Conservation (phyloP, 2,888 invertebrate species). For the Carcina quercana region DNA sequence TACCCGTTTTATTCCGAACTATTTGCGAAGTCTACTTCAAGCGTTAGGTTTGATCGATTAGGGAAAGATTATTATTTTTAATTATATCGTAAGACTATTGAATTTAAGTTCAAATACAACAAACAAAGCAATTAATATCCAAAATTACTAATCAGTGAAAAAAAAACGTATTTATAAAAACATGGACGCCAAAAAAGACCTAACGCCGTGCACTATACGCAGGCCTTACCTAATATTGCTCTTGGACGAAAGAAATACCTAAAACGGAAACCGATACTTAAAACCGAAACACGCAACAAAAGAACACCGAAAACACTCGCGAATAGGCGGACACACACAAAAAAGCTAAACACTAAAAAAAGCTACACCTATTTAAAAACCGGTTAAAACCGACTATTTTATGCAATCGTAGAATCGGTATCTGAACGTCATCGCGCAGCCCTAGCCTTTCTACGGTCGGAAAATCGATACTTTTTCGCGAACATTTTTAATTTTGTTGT, state of each 20-base stretch:
- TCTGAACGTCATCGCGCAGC: slow-evolving; percentile 50
- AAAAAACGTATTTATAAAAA: slow-evolving; percentile 10
- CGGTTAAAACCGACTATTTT: slow-evolving; percentile 40
- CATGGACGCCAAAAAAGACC: slow-evolving; percentile 7
- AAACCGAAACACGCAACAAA: slow-evolving; percentile 41
- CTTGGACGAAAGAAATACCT: slow-evolving; percentile 25
- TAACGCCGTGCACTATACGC: slow-evolving; percentile 19
- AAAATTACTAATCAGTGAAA: slow-evolving; percentile 1
- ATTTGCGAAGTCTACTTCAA: slow-evolving; percentile 24
- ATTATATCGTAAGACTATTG: background rate
- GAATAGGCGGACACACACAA: slow-evolving; percentile 52
- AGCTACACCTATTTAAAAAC: slow-evolving; percentile 31
- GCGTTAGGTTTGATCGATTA: no score
- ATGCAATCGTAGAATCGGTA: slow-evolving; percentile 41
- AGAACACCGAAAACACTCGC: slow-evolving; percentile 31
- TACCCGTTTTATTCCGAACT: slow-evolving; percentile 46
- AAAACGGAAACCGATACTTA: slow-evolving; percentile 12
- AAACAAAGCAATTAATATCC: slow-evolving; percentile 3
- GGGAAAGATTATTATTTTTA: no score
- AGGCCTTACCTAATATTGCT: slow-evolving; percentile 47
- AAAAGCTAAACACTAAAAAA: slow-evolving; percentile 53
- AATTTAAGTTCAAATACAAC: background rate
- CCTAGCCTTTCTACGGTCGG: slow-evolving; percentile 57
- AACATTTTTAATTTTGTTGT: slow-evolving; percentile 38
- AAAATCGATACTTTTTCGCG: slow-evolving; percentile 52